These are phyloP conservation scores for Ips typographus DNA, from an alignment of 1,140 invertebrate genomes.

Conservation along the genomic window DNA sequence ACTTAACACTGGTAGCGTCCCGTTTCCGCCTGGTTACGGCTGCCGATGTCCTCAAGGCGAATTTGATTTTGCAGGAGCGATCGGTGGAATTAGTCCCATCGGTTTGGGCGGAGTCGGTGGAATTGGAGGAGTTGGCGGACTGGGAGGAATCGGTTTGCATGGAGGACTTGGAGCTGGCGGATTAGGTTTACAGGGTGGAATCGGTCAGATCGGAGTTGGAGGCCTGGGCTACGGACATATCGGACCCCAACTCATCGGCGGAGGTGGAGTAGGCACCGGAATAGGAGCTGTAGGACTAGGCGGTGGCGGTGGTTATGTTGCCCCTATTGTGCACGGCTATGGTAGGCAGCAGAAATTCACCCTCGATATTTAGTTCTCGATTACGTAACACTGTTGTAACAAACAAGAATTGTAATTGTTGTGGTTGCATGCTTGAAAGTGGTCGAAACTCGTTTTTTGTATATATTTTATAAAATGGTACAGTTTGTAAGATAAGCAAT, in stretches of 20 bases:
- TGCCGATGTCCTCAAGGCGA: too few species aligned
- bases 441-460: not conserved
- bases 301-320: conserved; percentile 32
- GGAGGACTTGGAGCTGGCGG: conserved; percentile 3
- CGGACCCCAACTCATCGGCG: conserved; percentile 26
- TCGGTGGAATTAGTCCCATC: conserved; percentile 49
- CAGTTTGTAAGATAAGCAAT: not conserved
- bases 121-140: conserved; percentile 32
- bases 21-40: not conserved
- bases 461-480: too few species aligned
- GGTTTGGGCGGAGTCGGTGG: conserved; percentile 48
- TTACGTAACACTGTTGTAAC: too few species aligned
- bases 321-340: conserved; percentile 12
- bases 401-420: not conserved
- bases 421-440: not conserved
- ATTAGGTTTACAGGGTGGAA: conserved; percentile 35
- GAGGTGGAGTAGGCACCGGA: conserved; percentile 29
- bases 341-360: conserved; percentile 1
- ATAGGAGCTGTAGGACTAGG: conserved; percentile 31
- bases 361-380: too few species aligned
- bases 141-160: conserved; percentile 21
- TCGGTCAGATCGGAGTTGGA: conserved; percentile 11
- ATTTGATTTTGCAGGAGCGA: conserved; percentile 29
- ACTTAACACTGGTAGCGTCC: not conserved
- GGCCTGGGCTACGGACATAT: conserved; percentile 17